Evolutionary conservation across 2,888 invertebrate species (phyloP).

Genomic region (Mythimna ferrago): DNA sequence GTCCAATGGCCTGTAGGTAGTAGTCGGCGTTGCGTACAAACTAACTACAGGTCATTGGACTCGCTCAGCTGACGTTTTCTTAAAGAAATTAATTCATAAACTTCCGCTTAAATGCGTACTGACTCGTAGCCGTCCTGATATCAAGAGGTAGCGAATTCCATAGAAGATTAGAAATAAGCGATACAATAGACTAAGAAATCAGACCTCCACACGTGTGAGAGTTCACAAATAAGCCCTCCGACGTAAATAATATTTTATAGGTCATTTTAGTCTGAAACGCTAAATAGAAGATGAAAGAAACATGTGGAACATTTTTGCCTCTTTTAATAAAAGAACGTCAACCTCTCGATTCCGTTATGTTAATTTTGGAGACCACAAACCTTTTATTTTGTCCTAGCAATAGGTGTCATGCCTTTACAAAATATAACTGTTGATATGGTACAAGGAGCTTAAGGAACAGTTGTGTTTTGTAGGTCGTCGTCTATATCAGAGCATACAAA

Average conservation of each 20-base stretch:
- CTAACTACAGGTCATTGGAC: too few species aligned
- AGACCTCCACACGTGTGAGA: neutral
- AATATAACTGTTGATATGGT: neutral
- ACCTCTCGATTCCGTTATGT: neutral
- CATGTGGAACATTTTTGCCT: neutral
- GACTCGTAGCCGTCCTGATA: too few species aligned
- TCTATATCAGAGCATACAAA: too few species aligned
- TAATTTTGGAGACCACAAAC: slow-evolving; percentile 6
- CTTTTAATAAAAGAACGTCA: neutral
- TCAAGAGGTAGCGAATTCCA: too few species aligned
- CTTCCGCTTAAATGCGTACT: too few species aligned
- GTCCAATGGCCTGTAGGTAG: too few species aligned
- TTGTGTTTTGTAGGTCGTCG: too few species aligned
- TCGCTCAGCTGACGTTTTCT: too few species aligned
- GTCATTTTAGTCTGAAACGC: slow-evolving; percentile 4
- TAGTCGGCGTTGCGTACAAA: too few species aligned
- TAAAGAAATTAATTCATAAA: too few species aligned
- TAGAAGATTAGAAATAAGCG: too few species aligned
- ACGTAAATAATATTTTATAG: neutral
- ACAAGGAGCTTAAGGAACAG: neutral
- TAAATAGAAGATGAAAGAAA: slow-evolving; percentile 12
- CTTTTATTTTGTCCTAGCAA: neutral
- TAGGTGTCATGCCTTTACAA: neutral
- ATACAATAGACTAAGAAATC: neutral
- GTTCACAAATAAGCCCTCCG: neutral